Evolutionary conservation across 1,140 invertebrate species (phyloP).

Genomic region (Drosophila neocordata): DNA sequence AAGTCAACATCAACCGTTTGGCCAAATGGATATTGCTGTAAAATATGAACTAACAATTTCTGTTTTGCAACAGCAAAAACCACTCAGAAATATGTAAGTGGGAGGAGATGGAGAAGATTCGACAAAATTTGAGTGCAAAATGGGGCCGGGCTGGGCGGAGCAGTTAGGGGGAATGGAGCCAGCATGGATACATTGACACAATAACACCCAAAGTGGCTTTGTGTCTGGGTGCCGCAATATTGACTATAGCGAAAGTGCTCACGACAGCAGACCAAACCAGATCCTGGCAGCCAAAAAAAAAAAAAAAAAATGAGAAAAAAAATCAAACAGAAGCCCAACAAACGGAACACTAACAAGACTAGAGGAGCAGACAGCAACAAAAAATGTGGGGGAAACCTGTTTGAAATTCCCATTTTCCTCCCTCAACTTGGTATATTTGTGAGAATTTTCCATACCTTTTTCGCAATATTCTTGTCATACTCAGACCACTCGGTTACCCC

Average conservation of each 20-base stretch:
- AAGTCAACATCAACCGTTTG: slow-evolving; percentile 57
- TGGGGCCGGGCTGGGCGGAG: neutral
- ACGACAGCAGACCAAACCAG: slow-evolving; percentile 53
- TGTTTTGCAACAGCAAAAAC: slow-evolving; percentile 65
- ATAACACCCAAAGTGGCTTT: slow-evolving; percentile 81
- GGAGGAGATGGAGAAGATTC: slow-evolving; percentile 20
- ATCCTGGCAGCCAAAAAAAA: neutral
- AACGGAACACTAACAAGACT: neutral
- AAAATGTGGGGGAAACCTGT: slow-evolving; percentile 1
- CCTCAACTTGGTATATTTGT: slow-evolving; percentile 57
- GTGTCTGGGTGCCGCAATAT: slow-evolving; percentile 73
- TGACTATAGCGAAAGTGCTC: slow-evolving; percentile 75
- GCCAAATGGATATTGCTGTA: slow-evolving; percentile 78
- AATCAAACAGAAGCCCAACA: neutral
- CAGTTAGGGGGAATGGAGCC: too few relatives aligned
- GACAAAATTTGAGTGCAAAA: too few relatives aligned
- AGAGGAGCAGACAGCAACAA: neutral
- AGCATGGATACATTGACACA: slow-evolving; percentile 69
- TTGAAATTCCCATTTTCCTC: slow-evolving; percentile 39
- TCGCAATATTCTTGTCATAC: slow-evolving; percentile 61
- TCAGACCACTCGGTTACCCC: neutral
- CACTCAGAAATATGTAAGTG: slow-evolving; percentile 40
- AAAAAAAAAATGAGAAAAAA: neutral
- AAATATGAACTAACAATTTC: slow-evolving; percentile 80
- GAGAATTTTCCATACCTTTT: slow-evolving; percentile 79